Evolutionary conservation across 2,888 invertebrate species (phyloP), one percentile per base, ranked within the genome.

Genomic region (Xanthorhoe spadicearia): DNA sequence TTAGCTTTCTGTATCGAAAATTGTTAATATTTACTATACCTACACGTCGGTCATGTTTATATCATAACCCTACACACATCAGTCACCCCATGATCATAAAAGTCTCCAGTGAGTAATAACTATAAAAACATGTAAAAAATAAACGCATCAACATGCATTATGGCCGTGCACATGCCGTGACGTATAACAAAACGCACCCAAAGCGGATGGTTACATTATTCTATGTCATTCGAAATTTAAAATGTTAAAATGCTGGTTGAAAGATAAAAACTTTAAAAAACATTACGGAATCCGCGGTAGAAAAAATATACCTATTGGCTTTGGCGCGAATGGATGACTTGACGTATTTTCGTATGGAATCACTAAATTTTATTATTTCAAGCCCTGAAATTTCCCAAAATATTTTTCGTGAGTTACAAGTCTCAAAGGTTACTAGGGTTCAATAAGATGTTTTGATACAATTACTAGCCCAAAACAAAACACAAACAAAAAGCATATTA

Each of bases 81-180:
- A 82, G 78, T 86, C 87, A 83, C 75, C 66, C 68, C 65, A 73
- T 71, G 74, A 75, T 72, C 83, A 86, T 88, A 86, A 86, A 85
- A 76, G 73, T 82, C 76, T 72, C 78, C 75, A 74, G 61, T 81
- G 74, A 74, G 77, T 77, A 81, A 84, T 84, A 83, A 83, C 80
- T 77, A 84, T 86, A 83, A 83, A 82, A 77, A 74, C 69, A 76
- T 76, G 75, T 77, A 77, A 81, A 77, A 83, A 82, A 78, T 75
- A 81, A 81, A 84, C 81, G 70, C 76, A 75, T 77, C 75, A 74
- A 68, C 69, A 70, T 73, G 73, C 73, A 74, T 68, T 64, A 68
- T 64, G 15, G 51, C 35, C 43, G 57, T 61, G 60, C 67, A 68
- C 67, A 72, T 70, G 71, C 64, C 68, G 70, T 75, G 74, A 74